Evolutionary conservation across 1,140 invertebrate species (phyloP), one percentile per base, ranked within the genome.

Genomic region (Solenopsis fugax): DNA sequence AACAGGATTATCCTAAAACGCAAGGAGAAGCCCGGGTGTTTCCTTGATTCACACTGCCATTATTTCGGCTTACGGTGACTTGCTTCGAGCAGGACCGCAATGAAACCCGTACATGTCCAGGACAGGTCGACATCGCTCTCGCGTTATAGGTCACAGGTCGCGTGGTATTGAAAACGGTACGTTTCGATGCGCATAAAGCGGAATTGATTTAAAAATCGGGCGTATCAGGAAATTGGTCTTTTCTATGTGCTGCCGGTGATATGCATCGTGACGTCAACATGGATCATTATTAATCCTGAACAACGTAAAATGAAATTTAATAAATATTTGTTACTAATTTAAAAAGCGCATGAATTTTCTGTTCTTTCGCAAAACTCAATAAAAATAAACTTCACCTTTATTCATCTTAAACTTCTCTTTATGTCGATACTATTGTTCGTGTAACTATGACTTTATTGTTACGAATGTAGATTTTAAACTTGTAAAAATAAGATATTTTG

Each of bases 91-190:
- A 7, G 37, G 6, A 67, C 76, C 76, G 45, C 76, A 67, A 65
- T 67, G 60, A 52, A 67, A 80, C 45, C 24, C 29, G 45, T 65
- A 67, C 60, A 67, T 50, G 76, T 67, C 45, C 76, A 37, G 21
- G 54, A 29, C 50, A 58, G 45, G 60, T 52, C 12, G 76, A 52
- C 60, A 52, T 80, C 45, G 76, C 18, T 65, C 41, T 86, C 24
- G 24, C 80, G 86, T 84, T 87, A 67, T 75, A 84, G 86, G 80
- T 76, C 71, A 65, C n/a, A 72, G 71, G 45, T 87, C 64, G 58
- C 69, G 21, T 56, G 18, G 5, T 62, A 85, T 69, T 75, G 60
- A 69, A 82, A 72, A 50, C 34, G 56, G 58, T 29, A 50, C 16
- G 52, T 67, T 52, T 80, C 29, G 56, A 87, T 62, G 41, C 48